phyloP scores from a whole-genome alignment of 1,140 invertebrate genomes.

The Heliconius congener region DNA sequence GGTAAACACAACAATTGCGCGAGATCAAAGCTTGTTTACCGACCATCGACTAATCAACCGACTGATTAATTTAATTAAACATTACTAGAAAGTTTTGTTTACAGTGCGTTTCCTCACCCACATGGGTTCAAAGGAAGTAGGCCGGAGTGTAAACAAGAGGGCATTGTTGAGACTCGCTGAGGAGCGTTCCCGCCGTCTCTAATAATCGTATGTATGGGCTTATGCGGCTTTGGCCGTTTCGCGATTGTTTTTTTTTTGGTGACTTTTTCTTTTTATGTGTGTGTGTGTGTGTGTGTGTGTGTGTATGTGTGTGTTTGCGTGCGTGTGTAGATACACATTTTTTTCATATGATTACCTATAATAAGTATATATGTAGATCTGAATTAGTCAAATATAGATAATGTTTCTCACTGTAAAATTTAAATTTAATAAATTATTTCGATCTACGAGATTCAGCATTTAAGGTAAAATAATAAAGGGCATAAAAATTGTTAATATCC shows the following conservation, averaged over 20 bases:
- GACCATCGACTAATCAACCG: slow-evolving; percentile 78
- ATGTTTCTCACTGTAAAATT: too few relatives aligned
- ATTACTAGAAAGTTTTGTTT: slow-evolving; percentile 80
- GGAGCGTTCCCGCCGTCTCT: slow-evolving; percentile 29
- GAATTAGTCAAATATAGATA: too few relatives aligned
- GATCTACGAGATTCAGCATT: too few relatives aligned
- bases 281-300: too few relatives aligned
- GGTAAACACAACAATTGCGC: slow-evolving; percentile 67
- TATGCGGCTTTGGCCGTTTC: slow-evolving; percentile 2
- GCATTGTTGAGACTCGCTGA: slow-evolving; percentile 59
- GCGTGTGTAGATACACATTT: too few relatives aligned
- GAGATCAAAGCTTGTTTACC: slow-evolving; percentile 79
- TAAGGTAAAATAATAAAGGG: too few relatives aligned
- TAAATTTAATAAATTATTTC: too few relatives aligned
- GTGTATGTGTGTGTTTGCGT: too few relatives aligned
- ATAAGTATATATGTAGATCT: too few relatives aligned
- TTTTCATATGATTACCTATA: too few relatives aligned
- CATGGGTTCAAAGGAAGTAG: slow-evolving; percentile 79
- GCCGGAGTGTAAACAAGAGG: slow-evolving; percentile 70
- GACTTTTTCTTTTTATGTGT: not conserved
- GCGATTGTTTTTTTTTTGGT: not conserved
- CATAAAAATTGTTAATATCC: not conserved
- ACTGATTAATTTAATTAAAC: slow-evolving; percentile 81
- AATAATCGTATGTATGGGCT: slow-evolving; percentile 16
- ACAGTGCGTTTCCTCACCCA: slow-evolving; percentile 77